These are phyloP conservation scores for Lacerta viridis DNA, from an alignment of 2,797 vertebrate genomes.

Conservation along the genomic window DNA sequence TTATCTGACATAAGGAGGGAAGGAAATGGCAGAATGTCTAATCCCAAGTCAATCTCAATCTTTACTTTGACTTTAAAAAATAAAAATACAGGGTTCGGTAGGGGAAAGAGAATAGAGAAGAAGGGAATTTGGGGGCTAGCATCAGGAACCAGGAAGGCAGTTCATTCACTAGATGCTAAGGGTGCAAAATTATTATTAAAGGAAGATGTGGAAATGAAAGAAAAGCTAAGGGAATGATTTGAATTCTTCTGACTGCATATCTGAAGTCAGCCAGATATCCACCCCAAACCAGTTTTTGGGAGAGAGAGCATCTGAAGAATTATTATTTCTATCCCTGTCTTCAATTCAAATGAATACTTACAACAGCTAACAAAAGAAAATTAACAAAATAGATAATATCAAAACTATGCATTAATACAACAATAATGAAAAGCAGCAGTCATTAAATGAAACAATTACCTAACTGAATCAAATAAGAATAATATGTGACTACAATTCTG, in stretches of 20 bases:
- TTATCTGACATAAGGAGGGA: not conserved
- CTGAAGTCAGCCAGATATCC: too few species aligned
- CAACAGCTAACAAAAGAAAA: not conserved
- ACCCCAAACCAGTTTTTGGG: too few species aligned
- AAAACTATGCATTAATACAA: conserved; percentile 16
- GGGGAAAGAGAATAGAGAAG: not conserved
- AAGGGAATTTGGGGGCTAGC: not conserved
- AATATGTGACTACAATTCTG: not conserved
- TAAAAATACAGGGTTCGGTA: not conserved
- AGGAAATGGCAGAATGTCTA: not conserved
- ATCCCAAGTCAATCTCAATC: not conserved
- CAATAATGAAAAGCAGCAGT: conserved; percentile 8
- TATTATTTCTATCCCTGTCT: not conserved
- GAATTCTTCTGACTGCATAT: not conserved
- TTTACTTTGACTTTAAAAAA: not conserved
- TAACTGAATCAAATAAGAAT: not conserved
- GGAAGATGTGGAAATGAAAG: not conserved
- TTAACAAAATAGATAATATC: conserved; percentile 2
- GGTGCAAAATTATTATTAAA: not conserved
- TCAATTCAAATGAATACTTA: not conserved
- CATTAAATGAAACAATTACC: conserved; percentile 7
- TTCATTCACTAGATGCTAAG: not conserved
- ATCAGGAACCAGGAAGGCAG: not conserved
- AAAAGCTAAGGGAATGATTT: not conserved
- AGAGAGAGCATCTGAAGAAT: not conserved